These are phyloP conservation scores for Ceyx margarethae DNA, from an alignment of 2,113 vertebrate species.

Conservation along the genomic window DNA sequence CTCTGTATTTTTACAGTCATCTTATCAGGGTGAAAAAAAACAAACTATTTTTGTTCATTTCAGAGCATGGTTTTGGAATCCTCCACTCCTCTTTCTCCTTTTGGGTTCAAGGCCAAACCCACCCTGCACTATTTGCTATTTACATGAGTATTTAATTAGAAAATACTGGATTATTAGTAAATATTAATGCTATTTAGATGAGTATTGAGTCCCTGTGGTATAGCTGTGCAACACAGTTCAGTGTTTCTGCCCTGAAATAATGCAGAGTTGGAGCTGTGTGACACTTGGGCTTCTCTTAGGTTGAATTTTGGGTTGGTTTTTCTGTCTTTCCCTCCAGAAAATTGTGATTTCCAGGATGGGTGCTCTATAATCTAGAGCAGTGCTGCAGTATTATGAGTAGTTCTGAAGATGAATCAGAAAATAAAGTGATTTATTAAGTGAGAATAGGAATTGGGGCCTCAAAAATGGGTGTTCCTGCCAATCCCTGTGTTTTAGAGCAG, in stretches of 20 bases:
- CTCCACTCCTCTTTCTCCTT: not conserved
- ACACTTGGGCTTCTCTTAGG: not conserved
- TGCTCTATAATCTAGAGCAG: not conserved
- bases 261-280: not conserved
- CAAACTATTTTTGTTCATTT: not conserved
- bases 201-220: not conserved
- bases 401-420: not conserved
- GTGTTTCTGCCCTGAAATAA: not conserved
- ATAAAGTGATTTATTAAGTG: not conserved
- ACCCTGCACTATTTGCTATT: not conserved
- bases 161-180: no score
- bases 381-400: not conserved
- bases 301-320: not conserved
- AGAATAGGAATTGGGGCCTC: not conserved
- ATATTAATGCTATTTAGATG: not conserved
- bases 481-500: not conserved
- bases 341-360: no score
- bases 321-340: not conserved
- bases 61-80: not conserved
- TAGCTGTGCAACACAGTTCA: not conserved
- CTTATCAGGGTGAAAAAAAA: no score
- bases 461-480: not conserved
- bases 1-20: no score
- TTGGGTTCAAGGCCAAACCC: not conserved
- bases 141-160: no score